Evolutionary conservation across 2,888 invertebrate genomes (phyloP).

Genomic region (Ophion obscuratus): DNA sequence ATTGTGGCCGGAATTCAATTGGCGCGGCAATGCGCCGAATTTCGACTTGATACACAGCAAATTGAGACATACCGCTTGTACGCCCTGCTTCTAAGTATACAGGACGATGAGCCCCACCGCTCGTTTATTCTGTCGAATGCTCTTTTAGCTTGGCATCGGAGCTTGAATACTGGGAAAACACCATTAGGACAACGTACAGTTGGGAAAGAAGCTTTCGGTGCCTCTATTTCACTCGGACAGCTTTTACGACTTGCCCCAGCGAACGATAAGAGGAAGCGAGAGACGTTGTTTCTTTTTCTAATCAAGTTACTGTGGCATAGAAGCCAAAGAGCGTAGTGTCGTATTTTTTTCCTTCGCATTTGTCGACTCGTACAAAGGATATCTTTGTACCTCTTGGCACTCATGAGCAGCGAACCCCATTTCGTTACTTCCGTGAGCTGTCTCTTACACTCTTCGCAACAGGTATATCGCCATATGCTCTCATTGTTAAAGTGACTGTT

Average conservation of each 20-base stretch:
- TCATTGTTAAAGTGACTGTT: conserved; percentile 24
- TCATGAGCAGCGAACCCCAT: conserved; percentile 30
- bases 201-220: not conserved
- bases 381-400: conserved; percentile 38
- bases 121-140: conserved; percentile 48
- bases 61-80: conserved; percentile 67
- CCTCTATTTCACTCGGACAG: not conserved
- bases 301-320: conserved; percentile 46
- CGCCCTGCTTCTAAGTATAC: conserved; percentile 48
- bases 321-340: conserved; percentile 7
- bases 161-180: not conserved
- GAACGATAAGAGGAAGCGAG: conserved; percentile 1
- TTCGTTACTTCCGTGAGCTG: conserved; percentile 11
- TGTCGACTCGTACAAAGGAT: conserved; percentile 28
- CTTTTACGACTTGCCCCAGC: conserved; percentile 13
- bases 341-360: conserved; percentile 30
- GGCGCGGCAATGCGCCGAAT: conserved; percentile 39
- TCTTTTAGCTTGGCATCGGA: conserved; percentile 15
- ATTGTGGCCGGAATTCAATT: conserved; percentile 39
- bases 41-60: conserved; percentile 59
- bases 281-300: conserved; percentile 39
- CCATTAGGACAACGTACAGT: conserved; percentile 1
- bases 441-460: conserved; percentile 48
- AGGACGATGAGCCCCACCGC: conserved; percentile 34
- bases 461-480: conserved; percentile 53